A percentile compares a stretch with the other conserved stretches of the same genome.
These are phyloP conservation scores for Malacoctenus gilli DNA, from an alignment of 2,797 vertebrate genomes.

Conservation along the genomic window DNA sequence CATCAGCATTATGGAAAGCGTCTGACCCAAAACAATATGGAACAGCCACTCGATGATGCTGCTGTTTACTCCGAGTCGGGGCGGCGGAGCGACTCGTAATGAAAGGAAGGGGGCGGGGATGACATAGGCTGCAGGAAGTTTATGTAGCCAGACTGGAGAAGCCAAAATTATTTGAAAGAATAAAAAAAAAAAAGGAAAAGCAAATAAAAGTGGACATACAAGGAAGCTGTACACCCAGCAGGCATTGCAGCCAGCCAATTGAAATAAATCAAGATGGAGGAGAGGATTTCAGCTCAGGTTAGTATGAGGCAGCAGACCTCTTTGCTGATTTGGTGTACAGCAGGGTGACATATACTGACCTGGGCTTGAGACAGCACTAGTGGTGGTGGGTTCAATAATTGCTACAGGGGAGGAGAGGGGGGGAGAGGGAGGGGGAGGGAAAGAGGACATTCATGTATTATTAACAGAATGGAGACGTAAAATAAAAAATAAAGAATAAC, in stretches of 20 bases:
- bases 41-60: conserved; percentile 79
- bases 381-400: conserved; percentile 97
- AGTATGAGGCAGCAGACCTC: conserved; percentile 82
- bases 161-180: conserved; percentile 55
- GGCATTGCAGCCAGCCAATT: conserved; percentile 78
- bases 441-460: conserved; percentile 97
- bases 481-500: conserved; percentile 78
- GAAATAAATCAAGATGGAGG: conserved; percentile 73
- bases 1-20: conserved; percentile 79
- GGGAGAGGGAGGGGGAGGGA: conserved; percentile 86
- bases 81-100: conserved; percentile 53
- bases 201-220: conserved; percentile 60
- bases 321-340: conserved; percentile 85
- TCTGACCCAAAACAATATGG: conserved; percentile 77
- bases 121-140: conserved; percentile 65
- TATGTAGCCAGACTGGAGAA: conserved; percentile 67
- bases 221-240: conserved; percentile 81
- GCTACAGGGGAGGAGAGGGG: conserved; percentile 95
- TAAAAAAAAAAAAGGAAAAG: conserved; percentile 32
- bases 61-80: conserved; percentile 62
- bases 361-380: conserved; percentile 98
- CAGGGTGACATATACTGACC: conserved; percentile 97
- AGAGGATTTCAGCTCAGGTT: conserved; percentile 68
- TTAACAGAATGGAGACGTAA: conserved; percentile 94
- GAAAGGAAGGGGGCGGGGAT: conserved; percentile 59